Percentiles rank a stretch among this genome's conserved stretches.
Evolutionary conservation across 2,113 vertebrate genomes (phyloP).

Genomic region (Halichoerus grypus): DNA sequence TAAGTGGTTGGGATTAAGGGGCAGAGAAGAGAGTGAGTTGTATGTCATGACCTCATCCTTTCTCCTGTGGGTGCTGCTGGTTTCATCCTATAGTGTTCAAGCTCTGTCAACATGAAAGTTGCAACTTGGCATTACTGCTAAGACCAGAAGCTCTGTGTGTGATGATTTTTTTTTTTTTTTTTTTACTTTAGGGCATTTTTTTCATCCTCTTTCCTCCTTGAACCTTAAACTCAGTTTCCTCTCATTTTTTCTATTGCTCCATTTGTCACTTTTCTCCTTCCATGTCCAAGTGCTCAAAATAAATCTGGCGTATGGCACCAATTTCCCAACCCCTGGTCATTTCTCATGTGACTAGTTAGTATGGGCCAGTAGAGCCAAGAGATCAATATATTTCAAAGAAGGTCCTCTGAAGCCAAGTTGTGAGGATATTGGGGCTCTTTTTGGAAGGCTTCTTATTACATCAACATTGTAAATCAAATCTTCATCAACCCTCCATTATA

Average conservation of each 20-base stretch:
- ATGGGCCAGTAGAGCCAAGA: background rate
- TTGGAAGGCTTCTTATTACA: background rate
- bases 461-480: background rate
- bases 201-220: background rate
- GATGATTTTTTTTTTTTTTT: background rate
- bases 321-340: background rate
- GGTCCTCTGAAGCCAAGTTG: background rate
- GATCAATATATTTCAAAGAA: background rate
- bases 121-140: background rate
- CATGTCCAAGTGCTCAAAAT: background rate
- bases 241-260: background rate
- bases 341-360: background rate
- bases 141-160: background rate
- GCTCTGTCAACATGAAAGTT: background rate
- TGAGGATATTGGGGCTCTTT: background rate
- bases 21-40: background rate
- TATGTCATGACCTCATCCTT: background rate
- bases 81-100: background rate
- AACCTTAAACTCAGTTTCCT: background rate
- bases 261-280: background rate
- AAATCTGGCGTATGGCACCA: background rate
- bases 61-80: background rate
- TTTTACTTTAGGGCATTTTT: background rate
- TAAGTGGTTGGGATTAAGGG: background rate
- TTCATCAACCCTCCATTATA: background rate